phyloP scores from a whole-genome alignment of 2,113 vertebrate genomes.

The Proteles cristata region DNA sequence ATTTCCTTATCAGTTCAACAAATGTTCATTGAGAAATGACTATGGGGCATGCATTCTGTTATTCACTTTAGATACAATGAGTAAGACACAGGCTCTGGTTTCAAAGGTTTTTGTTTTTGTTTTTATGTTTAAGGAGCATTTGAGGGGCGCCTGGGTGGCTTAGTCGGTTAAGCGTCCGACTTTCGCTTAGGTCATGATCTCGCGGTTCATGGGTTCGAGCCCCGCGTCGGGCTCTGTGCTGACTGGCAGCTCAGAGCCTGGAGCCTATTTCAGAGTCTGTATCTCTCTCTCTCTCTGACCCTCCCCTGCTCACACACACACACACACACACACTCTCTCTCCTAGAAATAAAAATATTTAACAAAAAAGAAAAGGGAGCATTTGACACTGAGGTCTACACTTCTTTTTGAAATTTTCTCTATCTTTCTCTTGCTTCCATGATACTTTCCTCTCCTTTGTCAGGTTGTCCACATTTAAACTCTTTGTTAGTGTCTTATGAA shows the following conservation, averaged over 20 bases:
- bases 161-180: too few relatives aligned
- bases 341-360: too few relatives aligned
- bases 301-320: too few relatives aligned
- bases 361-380: neutral
- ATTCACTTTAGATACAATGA: neutral
- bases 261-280: too few relatives aligned
- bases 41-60: neutral
- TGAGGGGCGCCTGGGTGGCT: neutral
- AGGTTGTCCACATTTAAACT: neutral
- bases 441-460: neutral
- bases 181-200: too few relatives aligned
- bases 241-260: too few relatives aligned
- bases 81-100: neutral
- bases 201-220: too few relatives aligned
- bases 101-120: neutral
- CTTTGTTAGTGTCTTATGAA: neutral
- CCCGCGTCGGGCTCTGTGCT: too few relatives aligned
- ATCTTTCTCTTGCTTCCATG: neutral
- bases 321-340: too few relatives aligned
- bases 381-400: neutral
- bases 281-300: too few relatives aligned
- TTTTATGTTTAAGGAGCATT: neutral
- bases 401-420: neutral
- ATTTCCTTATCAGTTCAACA: neutral
- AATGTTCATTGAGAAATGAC: neutral